phyloP scores from a whole-genome alignment of 2,888 invertebrate species.

The Diarsia mendica region DNA sequence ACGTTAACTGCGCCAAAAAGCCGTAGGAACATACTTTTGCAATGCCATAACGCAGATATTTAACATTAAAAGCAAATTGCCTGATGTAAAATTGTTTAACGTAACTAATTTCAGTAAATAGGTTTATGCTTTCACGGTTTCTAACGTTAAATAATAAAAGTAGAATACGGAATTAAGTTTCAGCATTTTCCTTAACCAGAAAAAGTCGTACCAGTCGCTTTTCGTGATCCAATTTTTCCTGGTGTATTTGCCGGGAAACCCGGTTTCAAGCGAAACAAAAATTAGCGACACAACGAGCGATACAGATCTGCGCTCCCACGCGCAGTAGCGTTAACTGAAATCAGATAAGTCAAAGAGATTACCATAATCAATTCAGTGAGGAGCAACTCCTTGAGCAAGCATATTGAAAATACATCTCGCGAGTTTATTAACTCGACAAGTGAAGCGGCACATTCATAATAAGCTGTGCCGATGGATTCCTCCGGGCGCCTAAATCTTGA shows the following conservation, averaged over 20 bases:
- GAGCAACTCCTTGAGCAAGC: constrained; percentile 54
- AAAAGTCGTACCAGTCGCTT: constrained; percentile 32
- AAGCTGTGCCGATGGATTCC: constrained; percentile 70
- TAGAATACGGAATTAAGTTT: constrained; percentile 43
- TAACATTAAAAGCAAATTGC: constrained; percentile 45
- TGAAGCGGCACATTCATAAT: constrained; percentile 76
- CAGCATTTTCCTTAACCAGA: constrained; percentile 38
- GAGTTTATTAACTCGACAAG: constrained; percentile 76
- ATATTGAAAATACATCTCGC: constrained; percentile 64
- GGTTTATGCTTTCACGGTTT: constrained; percentile 28
- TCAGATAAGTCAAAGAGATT: constrained; percentile 66
- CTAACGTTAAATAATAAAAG: constrained; percentile 42
- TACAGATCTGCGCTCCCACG: constrained; percentile 34
- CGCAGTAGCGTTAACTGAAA: constrained; percentile 48
- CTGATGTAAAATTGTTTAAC: constrained; percentile 21
- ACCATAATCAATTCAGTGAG: constrained; percentile 66
- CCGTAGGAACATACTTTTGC: constrained; percentile 24
- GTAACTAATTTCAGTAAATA: constrained; percentile 36
- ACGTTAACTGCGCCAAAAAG: constrained; percentile 34
- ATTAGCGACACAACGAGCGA: constrained; percentile 45
- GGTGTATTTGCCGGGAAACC: constrained; percentile 26
- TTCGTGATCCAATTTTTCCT: constrained; percentile 27
- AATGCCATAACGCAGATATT: constrained; percentile 18
- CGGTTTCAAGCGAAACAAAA: constrained; percentile 40
- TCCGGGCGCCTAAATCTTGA: constrained; percentile 76